Conservation (phyloP, 2,888 invertebrate genomes). For the Pristionchus maxplancki region DNA sequence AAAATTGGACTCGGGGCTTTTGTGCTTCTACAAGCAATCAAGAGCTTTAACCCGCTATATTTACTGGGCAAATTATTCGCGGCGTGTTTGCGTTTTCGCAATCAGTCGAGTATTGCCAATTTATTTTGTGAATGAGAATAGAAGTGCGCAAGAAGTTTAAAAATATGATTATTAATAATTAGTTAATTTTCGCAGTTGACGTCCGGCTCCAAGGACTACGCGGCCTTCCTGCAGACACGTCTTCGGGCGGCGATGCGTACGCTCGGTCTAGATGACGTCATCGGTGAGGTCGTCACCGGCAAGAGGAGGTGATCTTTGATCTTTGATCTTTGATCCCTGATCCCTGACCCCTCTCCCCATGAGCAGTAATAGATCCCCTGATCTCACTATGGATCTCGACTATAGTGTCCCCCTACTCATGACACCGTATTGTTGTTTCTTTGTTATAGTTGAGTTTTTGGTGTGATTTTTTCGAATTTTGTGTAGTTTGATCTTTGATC, state of each 20-base stretch:
- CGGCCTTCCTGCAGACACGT: not conserved
- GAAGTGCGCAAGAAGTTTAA: no score
- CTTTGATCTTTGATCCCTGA: not conserved
- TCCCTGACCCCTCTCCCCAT: not conserved
- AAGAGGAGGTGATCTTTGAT: slow-evolving; percentile 22
- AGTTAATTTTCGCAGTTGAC: not conserved
- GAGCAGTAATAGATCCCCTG: not conserved
- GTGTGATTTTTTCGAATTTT: not conserved
- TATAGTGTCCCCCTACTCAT: not conserved
- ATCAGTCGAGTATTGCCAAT: not conserved
- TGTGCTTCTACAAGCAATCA: no score
- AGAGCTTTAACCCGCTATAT: no score
- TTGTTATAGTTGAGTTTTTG: not conserved
- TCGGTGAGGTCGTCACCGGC: slow-evolving; percentile 11
- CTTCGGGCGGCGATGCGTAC: slow-evolving; percentile 4
- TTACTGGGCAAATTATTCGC: no score
- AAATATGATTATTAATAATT: no score
- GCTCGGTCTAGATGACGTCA: slow-evolving; percentile 40
- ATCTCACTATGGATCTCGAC: not conserved
- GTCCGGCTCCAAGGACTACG: slow-evolving; percentile 41
- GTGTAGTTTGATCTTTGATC: not conserved
- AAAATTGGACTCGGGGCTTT: no score
- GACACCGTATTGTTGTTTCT: not conserved
- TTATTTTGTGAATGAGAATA: no score
- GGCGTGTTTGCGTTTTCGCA: no score